A percentile compares a stretch with the other conserved stretches of the same genome.
Evolutionary conservation across 2,888 invertebrate species (phyloP).

Genomic region (Volucella zonaria): DNA sequence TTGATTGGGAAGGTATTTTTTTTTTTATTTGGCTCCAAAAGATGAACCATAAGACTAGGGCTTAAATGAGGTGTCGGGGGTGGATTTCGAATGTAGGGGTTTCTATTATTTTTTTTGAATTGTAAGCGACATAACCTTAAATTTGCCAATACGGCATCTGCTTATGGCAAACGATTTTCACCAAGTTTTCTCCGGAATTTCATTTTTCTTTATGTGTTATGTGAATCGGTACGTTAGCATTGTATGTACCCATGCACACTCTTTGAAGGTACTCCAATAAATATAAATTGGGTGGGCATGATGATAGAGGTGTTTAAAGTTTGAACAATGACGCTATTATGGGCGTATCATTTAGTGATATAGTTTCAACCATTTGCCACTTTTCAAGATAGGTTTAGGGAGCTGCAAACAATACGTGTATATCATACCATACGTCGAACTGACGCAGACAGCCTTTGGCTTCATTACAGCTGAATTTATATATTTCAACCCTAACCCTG

Average conservation of each 20-base stretch:
- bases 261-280: conserved; percentile 12
- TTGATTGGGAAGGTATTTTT: conserved; percentile 19
- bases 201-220: conserved; percentile 3
- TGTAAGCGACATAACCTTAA: conserved; percentile 52
- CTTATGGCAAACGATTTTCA: conserved; percentile 50
- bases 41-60: not conserved
- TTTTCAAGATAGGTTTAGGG: too few relatives aligned
- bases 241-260: not conserved
- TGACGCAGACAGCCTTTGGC: too few relatives aligned
- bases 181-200: conserved; percentile 33
- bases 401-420: too few relatives aligned
- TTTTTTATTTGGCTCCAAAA: conserved; percentile 7
- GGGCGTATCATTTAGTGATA: too few relatives aligned
- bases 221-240: too few relatives aligned
- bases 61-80: conserved; percentile 10
- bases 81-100: not conserved
- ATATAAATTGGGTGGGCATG: conserved; percentile 24
- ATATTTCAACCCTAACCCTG: too few relatives aligned
- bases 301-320: too few relatives aligned
- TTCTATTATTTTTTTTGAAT: conserved; percentile 54
- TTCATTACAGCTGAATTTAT: too few relatives aligned
- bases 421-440: too few relatives aligned
- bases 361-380: too few relatives aligned
- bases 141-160: conserved; percentile 53
- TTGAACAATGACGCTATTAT: too few relatives aligned